phyloP scores from a whole-genome alignment of 1,140 invertebrate species.

The Cecropterus lyciades region DNA sequence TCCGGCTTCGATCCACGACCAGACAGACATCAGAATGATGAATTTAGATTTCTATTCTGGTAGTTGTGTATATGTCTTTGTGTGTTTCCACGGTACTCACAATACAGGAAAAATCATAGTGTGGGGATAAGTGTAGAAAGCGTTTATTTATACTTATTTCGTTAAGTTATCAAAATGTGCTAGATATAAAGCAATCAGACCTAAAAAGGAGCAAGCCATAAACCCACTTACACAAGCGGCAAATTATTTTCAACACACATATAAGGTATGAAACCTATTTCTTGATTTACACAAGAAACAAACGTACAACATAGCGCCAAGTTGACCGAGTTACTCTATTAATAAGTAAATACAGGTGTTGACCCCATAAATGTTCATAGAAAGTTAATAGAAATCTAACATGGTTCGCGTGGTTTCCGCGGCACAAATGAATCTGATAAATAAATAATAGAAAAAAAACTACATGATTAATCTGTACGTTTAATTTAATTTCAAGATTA shows the following conservation, averaged over 20 bases:
- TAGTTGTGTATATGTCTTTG: too few species aligned
- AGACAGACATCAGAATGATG: too few species aligned
- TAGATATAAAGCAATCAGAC: conserved; percentile 17
- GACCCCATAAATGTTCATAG: conserved; percentile 35
- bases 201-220: conserved; percentile 13
- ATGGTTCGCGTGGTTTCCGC: conserved; percentile 7
- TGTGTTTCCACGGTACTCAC: too few species aligned
- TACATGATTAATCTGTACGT: too few species aligned
- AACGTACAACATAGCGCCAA: conserved; percentile 12
- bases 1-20: too few species aligned
- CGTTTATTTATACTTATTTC: too few species aligned
- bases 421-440: conserved; percentile 24
- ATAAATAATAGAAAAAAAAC: background rate
- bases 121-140: too few species aligned
- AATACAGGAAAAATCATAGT: too few species aligned
- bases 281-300: conserved; percentile 23
- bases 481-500: too few species aligned
- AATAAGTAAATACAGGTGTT: conserved; percentile 29
- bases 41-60: too few species aligned
- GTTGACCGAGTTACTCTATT: conserved; percentile 18
- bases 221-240: conserved; percentile 6
- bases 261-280: background rate
- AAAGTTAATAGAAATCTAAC: conserved; percentile 30
- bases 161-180: too few species aligned
- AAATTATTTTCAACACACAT: conserved; percentile 3